Evolutionary conservation across 2,113 vertebrate genomes (phyloP).

Genomic region (Pyrgilauda ruficollis): DNA sequence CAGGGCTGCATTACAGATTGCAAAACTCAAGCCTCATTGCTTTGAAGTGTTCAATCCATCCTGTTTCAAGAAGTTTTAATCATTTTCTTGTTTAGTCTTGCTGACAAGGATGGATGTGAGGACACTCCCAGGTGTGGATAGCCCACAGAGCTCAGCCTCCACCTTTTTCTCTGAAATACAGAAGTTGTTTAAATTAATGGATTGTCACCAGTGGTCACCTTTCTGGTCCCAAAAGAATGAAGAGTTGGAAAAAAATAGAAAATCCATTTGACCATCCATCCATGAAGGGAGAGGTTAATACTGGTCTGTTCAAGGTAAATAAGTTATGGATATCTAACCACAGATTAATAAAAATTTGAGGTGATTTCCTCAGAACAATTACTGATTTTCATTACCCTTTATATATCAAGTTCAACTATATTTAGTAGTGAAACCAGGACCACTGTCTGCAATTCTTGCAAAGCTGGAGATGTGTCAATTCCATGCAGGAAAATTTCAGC

Average conservation of each 20-base stretch:
- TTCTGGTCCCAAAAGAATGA: background rate
- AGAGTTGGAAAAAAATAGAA: background rate
- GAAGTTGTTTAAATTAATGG: background rate
- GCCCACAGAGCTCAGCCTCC: background rate
- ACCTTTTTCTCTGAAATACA: background rate
- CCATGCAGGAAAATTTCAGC: background rate
- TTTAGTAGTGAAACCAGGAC: background rate
- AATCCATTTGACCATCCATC: slow-evolving; percentile 1
- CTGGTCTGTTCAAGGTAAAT: background rate
- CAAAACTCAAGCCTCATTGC: background rate
- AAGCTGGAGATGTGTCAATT: background rate
- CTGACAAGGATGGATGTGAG: background rate
- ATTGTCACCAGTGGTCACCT: background rate
- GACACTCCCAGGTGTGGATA: background rate
- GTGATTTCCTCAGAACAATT: background rate
- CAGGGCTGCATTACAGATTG: background rate
- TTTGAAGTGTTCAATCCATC: background rate
- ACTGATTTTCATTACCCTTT: background rate
- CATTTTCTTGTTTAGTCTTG: background rate
- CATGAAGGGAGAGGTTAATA: background rate
- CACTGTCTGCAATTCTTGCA: background rate
- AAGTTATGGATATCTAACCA: background rate
- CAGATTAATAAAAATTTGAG: background rate
- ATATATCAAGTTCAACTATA: background rate
- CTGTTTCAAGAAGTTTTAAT: background rate